Base-by-base conservation (phyloP, 1,140 invertebrate species). In the Drosophila punjabiensis region DNA sequence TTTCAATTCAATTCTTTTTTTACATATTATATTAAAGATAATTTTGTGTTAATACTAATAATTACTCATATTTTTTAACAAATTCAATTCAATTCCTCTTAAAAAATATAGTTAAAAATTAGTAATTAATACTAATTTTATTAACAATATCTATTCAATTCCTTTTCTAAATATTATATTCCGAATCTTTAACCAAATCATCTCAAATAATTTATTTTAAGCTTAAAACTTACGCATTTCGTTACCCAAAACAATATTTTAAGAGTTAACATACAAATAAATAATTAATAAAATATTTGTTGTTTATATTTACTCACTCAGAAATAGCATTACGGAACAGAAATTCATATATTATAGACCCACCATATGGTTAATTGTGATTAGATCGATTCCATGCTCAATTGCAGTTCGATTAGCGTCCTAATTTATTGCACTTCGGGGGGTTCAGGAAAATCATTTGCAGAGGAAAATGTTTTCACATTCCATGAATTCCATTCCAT, bases 371-470 rank as follows among this genome's bases (percentile, higher is more conserved):
- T 28, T 39, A 41, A 65, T 69, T 69, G 60, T 24, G 37, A 69
- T 37, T 35, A 65, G 61, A 69, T 50, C 66, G 30, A 64, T 65
- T 65, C 37, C 43, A 58, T 69, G 43, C 33, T 73, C 50, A 43
- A 70, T 73, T 73, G 69, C 65, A 35, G 30, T 69, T 70, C 65
- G 65, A 73, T 50, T 59, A 48, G 30, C 28, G 28, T 16, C 39
- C 16, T 45, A 41, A 69, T 69, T 71, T 62, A 37, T 13, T 69
- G 39, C 68, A 71, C 64, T 53, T 37, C 24, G 63, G 48, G 47
- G 24, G 16, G 14, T 52, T n/a, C 48, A 6, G 28, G 33, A 10
- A 60, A 43, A 32, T 41, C 24, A 33, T 9, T 28, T 43, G 35
- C 53, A 41, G n/a, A 33, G 37, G 28, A 33, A 61, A 61, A 56